Conservation (phyloP, 2,113 vertebrate species). For the Corythornis vintsioides region DNA sequence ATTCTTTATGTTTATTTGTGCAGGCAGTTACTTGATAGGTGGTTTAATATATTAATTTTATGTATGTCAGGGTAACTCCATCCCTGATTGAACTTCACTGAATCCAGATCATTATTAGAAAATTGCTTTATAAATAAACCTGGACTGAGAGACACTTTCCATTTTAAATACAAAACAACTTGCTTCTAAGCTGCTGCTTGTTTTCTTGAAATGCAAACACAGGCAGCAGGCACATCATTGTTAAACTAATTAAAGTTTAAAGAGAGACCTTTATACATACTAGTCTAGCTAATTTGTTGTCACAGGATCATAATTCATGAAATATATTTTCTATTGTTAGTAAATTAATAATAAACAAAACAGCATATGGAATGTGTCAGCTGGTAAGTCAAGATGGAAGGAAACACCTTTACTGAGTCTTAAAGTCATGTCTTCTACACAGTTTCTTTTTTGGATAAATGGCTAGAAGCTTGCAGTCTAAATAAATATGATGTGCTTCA, state of each 20-base stretch:
- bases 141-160: slow-evolving; percentile 36
- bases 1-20: slow-evolving; percentile 3
- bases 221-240: slow-evolving; percentile 34
- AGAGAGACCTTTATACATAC: slow-evolving; percentile 51
- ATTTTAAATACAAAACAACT: slow-evolving; percentile 20
- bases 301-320: slow-evolving; percentile 52
- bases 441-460: slow-evolving; percentile 16
- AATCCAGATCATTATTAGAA: slow-evolving; percentile 51
- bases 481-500: neutral
- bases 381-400: slow-evolving; percentile 62
- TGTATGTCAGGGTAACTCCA: neutral
- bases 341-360: slow-evolving; percentile 59
- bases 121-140: slow-evolving; percentile 54
- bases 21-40: neutral
- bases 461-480: neutral
- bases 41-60: slow-evolving; percentile 32
- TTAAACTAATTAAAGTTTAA: slow-evolving; percentile 71
- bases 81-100: slow-evolving; percentile 9
- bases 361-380: slow-evolving; percentile 57
- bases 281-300: slow-evolving; percentile 60
- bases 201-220: slow-evolving; percentile 54
- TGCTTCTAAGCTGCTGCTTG: neutral
- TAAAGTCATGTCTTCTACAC: neutral
- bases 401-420: slow-evolving; percentile 40
- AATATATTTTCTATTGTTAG: slow-evolving; percentile 55